Conservation (phyloP, 2,888 invertebrate genomes). For the Ernsta delagoae region DNA sequence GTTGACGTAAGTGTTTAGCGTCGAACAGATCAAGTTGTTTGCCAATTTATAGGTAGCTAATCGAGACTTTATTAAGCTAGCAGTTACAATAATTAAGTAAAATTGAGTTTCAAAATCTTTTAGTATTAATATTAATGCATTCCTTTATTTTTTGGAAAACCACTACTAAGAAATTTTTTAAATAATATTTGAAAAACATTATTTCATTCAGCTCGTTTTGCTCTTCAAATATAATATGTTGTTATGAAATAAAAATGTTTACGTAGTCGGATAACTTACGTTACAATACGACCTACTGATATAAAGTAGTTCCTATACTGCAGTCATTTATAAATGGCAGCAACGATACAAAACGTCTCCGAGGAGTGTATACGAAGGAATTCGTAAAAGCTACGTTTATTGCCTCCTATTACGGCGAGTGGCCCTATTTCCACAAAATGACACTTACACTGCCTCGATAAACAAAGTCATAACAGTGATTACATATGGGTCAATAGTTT, state of each 20-base stretch:
- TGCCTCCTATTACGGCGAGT: conserved; percentile 13
- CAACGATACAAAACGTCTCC: not conserved
- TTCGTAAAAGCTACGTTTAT: conserved; percentile 22
- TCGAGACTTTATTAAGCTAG: too few relatives aligned
- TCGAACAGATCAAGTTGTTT: too few relatives aligned
- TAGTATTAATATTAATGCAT: too few relatives aligned
- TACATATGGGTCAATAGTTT: conserved; percentile 72
- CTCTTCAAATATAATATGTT: too few relatives aligned
- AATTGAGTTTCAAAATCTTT: too few relatives aligned
- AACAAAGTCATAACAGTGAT: conserved; percentile 70
- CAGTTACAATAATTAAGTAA: too few relatives aligned
- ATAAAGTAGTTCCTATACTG: not conserved
- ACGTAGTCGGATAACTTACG: not conserved
- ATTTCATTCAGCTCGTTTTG: too few relatives aligned
- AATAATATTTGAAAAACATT: too few relatives aligned
- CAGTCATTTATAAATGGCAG: not conserved
- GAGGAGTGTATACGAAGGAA: not conserved
- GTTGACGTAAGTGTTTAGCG: conserved; percentile 87
- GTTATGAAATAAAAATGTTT: not conserved
- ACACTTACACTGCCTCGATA: conserved; percentile 59
- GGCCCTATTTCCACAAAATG: conserved; percentile 27
- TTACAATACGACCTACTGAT: not conserved
- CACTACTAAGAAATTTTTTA: too few relatives aligned
- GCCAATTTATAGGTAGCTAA: too few relatives aligned
- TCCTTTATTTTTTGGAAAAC: too few relatives aligned